These are phyloP conservation scores for Atta cephalotes DNA, from an alignment of 1,140 invertebrate species.

Conservation along the genomic window DNA sequence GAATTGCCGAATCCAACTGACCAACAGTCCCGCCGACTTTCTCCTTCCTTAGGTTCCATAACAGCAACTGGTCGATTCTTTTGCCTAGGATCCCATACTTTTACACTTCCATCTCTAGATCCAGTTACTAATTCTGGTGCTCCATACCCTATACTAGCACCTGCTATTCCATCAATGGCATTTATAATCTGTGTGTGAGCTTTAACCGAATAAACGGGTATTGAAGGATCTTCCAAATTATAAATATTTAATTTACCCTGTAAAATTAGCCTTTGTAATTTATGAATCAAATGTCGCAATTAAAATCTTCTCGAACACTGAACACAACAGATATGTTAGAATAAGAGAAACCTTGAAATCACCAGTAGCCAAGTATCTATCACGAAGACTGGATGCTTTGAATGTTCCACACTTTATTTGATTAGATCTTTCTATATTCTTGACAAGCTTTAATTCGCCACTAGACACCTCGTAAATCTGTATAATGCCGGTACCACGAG, in stretches of 20 bases:
- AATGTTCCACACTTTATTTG: conserved; percentile 98
- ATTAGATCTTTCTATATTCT: conserved; percentile 91
- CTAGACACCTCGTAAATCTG: conserved; percentile 95
- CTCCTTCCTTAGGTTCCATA: conserved; percentile 92
- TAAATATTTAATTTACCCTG: conserved; percentile 88
- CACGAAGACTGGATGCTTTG: conserved; percentile 92
- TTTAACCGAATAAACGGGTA: conserved; percentile 93
- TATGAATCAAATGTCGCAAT: background rate
- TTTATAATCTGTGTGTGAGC: conserved; percentile 97
- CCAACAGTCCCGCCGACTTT: conserved; percentile 93
- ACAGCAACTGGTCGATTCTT: conserved; percentile 95
- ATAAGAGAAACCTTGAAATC: conserved; percentile 91
- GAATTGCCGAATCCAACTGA: conserved; percentile 95
- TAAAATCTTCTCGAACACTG: background rate
- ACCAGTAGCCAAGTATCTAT: conserved; percentile 94
- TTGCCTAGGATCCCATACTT: conserved; percentile 98
- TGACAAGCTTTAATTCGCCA: conserved; percentile 90
- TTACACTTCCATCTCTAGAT: conserved; percentile 97
- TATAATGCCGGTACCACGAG: conserved; percentile 93
- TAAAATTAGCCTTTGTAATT: conserved; percentile 71
- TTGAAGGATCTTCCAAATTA: conserved; percentile 91
- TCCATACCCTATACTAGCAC: conserved; percentile 92
- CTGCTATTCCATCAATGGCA: conserved; percentile 96
- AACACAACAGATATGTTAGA: background rate
- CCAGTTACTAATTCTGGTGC: conserved; percentile 98